Percentiles rank a stretch among this genome's conserved stretches.
These are phyloP conservation scores for Tauraco hartlaubi DNA, from an alignment of 2,797 vertebrate genomes.

Conservation along the genomic window DNA sequence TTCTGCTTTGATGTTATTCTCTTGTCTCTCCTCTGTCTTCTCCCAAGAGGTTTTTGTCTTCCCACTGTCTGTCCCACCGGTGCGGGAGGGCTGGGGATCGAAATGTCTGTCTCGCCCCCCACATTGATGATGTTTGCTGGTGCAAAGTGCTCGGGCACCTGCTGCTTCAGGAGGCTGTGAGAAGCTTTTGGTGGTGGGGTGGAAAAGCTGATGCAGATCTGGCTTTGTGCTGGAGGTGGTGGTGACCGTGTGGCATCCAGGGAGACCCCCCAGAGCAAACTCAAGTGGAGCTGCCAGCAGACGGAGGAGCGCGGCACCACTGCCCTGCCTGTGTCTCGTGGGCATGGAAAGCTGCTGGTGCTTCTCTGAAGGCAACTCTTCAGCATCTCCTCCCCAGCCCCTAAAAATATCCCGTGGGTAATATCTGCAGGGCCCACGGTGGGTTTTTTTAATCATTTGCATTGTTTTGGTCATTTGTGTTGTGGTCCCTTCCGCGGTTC, in stretches of 20 bases:
- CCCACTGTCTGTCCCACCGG: accelerated
- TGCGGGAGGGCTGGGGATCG: accelerated
- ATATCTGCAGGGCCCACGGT: accelerated
- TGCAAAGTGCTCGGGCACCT: not conserved
- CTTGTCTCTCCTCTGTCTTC: not conserved
- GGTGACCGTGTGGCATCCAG: not conserved
- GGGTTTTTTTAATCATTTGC: accelerated
- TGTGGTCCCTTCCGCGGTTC: not conserved
- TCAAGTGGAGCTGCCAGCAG: not conserved
- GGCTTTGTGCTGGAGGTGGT: not conserved
- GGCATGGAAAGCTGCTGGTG: too few species aligned
- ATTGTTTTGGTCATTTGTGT: not conserved
- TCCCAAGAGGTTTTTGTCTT: accelerated
- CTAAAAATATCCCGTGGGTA: not conserved
- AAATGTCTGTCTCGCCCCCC: not conserved
- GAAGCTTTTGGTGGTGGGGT: not conserved
- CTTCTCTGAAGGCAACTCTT: not conserved
- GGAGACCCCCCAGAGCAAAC: not conserved
- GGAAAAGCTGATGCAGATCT: not conserved
- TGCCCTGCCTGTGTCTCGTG: not conserved
- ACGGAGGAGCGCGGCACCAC: accelerated
- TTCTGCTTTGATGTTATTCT: accelerated
- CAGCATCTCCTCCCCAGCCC: not conserved
- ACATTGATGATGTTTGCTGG: accelerated
- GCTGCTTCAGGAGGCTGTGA: not conserved